Percentiles rank a stretch among this genome's conserved stretches.
These are phyloP conservation scores for Hydraecia micacea DNA, from an alignment of 2,888 invertebrate species.

Conservation along the genomic window DNA sequence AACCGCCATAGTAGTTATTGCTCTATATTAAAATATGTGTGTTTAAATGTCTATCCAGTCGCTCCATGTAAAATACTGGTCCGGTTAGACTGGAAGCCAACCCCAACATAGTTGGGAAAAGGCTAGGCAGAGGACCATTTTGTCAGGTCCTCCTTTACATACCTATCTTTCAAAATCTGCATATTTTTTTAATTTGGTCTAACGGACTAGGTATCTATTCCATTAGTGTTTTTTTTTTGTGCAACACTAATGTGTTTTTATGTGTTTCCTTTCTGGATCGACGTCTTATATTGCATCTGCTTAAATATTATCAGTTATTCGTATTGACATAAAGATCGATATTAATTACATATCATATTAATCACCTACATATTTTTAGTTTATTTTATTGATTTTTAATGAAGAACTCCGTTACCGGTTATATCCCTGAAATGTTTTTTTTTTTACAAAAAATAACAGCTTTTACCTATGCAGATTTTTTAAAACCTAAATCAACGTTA, in stretches of 20 bases:
- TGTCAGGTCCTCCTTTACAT: not conserved
- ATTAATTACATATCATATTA: too few species aligned
- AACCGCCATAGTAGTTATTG: too few species aligned
- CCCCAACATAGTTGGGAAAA: too few species aligned
- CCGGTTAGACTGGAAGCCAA: too few species aligned
- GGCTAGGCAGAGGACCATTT: too few species aligned
- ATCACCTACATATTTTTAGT: not conserved
- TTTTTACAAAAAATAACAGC: too few species aligned
- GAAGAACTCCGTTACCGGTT: not conserved
- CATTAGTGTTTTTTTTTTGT: not conserved
- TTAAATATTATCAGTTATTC: slow-evolving; percentile 1
- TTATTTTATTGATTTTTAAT: not conserved
- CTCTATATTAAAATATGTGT: too few species aligned
- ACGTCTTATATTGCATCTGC: slow-evolving; percentile 22
- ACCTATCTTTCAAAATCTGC: not conserved
- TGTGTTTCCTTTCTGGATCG: slow-evolving; percentile 1
- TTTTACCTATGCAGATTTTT: not conserved
- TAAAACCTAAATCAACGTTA: not conserved
- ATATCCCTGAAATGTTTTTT: not conserved
- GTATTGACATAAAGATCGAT: slow-evolving; percentile 6
- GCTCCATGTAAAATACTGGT: too few species aligned
- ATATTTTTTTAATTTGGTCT: not conserved
- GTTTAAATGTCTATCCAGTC: too few species aligned
- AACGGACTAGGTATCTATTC: not conserved
- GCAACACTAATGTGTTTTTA: slow-evolving; percentile 19